Evolutionary conservation across 2,888 invertebrate species (phyloP), one percentile per base, ranked within the genome.

Genomic region (Balanococcus diminutus): DNA sequence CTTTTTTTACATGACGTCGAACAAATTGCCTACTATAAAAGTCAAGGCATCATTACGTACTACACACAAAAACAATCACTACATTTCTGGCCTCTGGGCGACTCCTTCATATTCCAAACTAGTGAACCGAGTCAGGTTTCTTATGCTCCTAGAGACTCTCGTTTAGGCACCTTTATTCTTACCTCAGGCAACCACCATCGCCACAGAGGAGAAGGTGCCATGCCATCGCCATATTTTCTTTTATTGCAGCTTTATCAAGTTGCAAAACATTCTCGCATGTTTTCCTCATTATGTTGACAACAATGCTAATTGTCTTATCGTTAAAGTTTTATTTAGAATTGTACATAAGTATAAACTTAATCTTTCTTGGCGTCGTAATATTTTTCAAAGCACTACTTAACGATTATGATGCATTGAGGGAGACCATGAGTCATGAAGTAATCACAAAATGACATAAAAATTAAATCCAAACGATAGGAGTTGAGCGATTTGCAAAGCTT

Each of bases 251-350:
- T 22, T 22, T 46, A 56, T 56, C 67, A 28, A 67, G 28, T 51
- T 19, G 51, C 51, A 28, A 28, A 67, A 28, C 67, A 67, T 28
- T 67, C 28, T 28, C 28, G 6, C 28, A 9, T 14, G 6, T 28
- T 67, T 67, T 67, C 28, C 28, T 67, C 11, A 28, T 67, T 28
- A 3, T 67, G 67, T 67, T 67, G 25, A 28, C 67, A 67, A 67
- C 67, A 67, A 67, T 28, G 28, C 67, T 67, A 31, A 67, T 19
- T 28, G 28, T 67, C 67, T 67, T 67, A 67, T 67, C 67, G 67
- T 16, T 67, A 67, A 67, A 67, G 14, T 67, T 67, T 28, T 67
- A 67, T 67, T 67, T 67, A 67, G 28, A 67, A 61, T 25, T 51
- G 51, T 61, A 16, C 9, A 46, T 36, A 36, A 36, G 36, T 36